Base-by-base conservation (phyloP, 2,888 invertebrate genomes). In the Ceramica pisi region DNA sequence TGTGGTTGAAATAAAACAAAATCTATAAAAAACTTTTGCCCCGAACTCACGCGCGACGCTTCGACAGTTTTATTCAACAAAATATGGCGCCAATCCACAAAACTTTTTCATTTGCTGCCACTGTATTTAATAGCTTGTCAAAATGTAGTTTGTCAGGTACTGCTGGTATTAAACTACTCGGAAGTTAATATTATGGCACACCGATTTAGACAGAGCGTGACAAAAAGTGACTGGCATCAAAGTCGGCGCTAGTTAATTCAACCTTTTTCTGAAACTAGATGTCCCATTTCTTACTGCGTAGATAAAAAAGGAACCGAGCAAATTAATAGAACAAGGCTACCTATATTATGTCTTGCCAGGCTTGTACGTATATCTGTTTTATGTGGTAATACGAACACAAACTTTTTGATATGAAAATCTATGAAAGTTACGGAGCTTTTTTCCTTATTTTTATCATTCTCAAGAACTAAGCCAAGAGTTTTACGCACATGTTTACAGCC, bases 11-110 rank as follows among this genome's bases (percentile, higher is more conserved):
- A 74, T 65, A 62, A 62, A 80, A 79, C 61, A 65, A 80, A 78
- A 64, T 3, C 19, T n/a, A 57, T 64, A 66, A 65, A 31, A 50
- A 67, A 65, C 55, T 67, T 69, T 62, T 59, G 48, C 67, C 31
- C 26, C 26, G 21, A 35, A 70, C 55, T 55, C 9, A n/a, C 14
- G 67, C 50, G 56, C 48, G 53, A 26, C 35, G 41, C 46, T 78
- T 73, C 62, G 66, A 53, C 70, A 78, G 63, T 71, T 67, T 60
- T n/a, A 55, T 71, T 69, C 31, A 61, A 61, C 64, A 79, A 78
- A 69, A 71, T 64, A 79, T 81, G 71, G 81, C 67, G 60, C 26
- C 63, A 31, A n/a, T 78, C 59, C 68, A 78, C 67, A 31, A 78
- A 81, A 78, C 64, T 75, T 79, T 78, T 78, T 74, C 59, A 60